Evolutionary conservation across 2,888 invertebrate species (phyloP), one percentile per base, ranked within the genome.

Genomic region (Lamproptera curius): DNA sequence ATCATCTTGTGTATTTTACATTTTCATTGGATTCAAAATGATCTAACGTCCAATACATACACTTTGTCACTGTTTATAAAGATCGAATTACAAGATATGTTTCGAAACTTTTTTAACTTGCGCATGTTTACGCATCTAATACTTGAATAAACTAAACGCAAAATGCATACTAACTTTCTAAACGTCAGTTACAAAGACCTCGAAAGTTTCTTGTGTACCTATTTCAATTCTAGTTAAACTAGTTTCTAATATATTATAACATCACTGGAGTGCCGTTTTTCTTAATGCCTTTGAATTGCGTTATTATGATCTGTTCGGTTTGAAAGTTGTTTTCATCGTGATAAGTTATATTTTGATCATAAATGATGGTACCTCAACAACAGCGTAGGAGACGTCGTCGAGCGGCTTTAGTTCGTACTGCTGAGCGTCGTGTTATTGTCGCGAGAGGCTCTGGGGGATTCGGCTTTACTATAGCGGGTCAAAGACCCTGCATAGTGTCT

Each of bases 381-480:
- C 86, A 85, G 57, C 69, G 86, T 44, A 70, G 86, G 53, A 75
- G 86, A 67, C 76, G 86, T 53, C 78, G 86, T 36, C 70, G 86
- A 35, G 80, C 78, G 35, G 80, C 73, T 38, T 59, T 83, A 49
- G 70, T 73, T 13, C 70, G 83, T 55, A 78, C 76, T 50, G 92
- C 94, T 28, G 92, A 95, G 54, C 91, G 95, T 55, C 93, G 94
- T 23, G 94, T 97, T 45, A 95, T 97, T 65, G 93, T 98, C 34
- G 90, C 92, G 6, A 90, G 97, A 54, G 97, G 97, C 2, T 90
- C 92, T 51, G 95, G 94, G 64, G 98, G 98, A 6, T 98, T 97
- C 73, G 98, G 98, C n/a, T 98, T 98, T 73, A 98, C 98, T 15
- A 97, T 98, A 68, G 97, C 97, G 1, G 98, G 98, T 2, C 97